Conservation (phyloP, 2,888 invertebrate species). For the Cotesia congregata region DNA sequence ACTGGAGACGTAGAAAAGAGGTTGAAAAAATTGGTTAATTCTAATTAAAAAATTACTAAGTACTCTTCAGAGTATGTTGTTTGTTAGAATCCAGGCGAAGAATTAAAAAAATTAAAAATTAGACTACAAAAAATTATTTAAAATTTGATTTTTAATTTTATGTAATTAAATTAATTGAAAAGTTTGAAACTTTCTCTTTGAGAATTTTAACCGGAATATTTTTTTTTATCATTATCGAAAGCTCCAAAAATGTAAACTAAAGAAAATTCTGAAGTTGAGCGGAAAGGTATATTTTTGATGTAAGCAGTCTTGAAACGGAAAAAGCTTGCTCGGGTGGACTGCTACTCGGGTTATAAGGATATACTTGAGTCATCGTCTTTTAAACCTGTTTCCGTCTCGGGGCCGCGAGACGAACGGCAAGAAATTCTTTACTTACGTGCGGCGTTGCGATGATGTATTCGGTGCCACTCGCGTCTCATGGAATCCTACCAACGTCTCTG, state of each 20-base stretch:
- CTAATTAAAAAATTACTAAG: too few species aligned
- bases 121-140: too few species aligned
- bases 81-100: too few species aligned
- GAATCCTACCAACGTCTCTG: slow-evolving; percentile 54
- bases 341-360: slow-evolving; percentile 14
- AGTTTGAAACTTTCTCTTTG: too few species aligned
- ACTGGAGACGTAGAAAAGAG: neutral
- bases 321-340: neutral
- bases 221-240: too few species aligned
- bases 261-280: neutral
- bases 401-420: slow-evolving; percentile 51
- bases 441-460: slow-evolving; percentile 57
- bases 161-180: too few species aligned
- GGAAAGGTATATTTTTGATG: too few species aligned
- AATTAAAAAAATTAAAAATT: too few species aligned
- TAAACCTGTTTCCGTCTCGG: slow-evolving; percentile 37
- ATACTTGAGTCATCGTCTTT: slow-evolving; percentile 18
- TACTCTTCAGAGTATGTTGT: too few species aligned
- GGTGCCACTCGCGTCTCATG: slow-evolving; percentile 55
- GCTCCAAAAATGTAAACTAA: neutral
- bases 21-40: too few species aligned
- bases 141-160: too few species aligned
- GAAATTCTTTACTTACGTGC: slow-evolving; percentile 56
- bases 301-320: neutral
- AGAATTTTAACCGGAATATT: too few species aligned